Conservation (phyloP, 2,888 invertebrate species). For the Helobdella robusta region DNA sequence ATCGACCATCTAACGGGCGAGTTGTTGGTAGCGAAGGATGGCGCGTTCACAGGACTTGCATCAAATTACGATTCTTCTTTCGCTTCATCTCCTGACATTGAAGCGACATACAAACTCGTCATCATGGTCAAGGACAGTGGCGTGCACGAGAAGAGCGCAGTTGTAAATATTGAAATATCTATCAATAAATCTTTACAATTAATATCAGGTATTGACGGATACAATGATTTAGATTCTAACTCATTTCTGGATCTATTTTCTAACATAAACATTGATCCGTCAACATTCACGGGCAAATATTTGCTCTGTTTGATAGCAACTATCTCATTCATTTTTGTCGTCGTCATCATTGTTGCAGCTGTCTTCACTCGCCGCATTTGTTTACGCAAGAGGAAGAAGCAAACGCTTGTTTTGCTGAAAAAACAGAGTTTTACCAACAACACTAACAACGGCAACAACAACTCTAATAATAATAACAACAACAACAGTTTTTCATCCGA, state of each 20-base stretch:
- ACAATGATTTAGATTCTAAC: not conserved
- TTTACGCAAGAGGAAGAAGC: constrained; percentile 8
- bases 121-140: constrained; percentile 31
- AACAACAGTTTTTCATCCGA: not conserved
- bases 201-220: not conserved
- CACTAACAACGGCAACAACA: not conserved
- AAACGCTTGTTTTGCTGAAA: constrained; percentile 19
- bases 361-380: constrained; percentile 23
- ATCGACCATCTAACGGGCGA: constrained; percentile 30
- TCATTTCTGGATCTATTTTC: not conserved
- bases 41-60: constrained; percentile 11
- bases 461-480: too few species aligned
- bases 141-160: constrained; percentile 21
- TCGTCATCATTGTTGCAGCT: constrained; percentile 29
- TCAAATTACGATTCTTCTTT: not conserved
- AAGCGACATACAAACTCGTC: constrained; percentile 23
- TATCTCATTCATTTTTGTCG: constrained; percentile 30
- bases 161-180: constrained; percentile 19
- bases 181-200: constrained; percentile 21
- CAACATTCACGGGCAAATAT: constrained; percentile 20
- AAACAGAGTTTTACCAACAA: constrained; percentile 11
- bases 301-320: constrained; percentile 24
- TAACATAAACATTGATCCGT: not conserved
- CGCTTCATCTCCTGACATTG: not conserved
- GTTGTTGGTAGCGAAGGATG: constrained; percentile 24